Base-by-base conservation (phyloP, 2,797 vertebrate genomes). In the Hippocampus kuda region DNA sequence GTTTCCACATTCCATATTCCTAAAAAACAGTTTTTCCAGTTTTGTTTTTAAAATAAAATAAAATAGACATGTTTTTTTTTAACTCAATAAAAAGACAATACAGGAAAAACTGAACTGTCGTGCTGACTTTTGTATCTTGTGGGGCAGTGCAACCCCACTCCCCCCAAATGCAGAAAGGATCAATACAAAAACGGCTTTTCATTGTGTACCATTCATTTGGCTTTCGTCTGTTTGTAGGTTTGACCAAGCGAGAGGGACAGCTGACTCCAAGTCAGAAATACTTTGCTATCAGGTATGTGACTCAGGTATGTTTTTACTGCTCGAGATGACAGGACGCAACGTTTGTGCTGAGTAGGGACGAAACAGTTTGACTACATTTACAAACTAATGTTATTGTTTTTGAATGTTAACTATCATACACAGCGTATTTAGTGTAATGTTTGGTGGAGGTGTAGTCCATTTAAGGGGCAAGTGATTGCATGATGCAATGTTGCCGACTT, bases 211-310 rank as follows among this genome's bases (percentile, higher is more conserved):
- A 5, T 34, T 5, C 24, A 5, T 22, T 18, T n/a, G n/a, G 15
- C 16, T 65, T 84, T n/a, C 72, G 2, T 79, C 44, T 81, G 51
- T 84, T 72, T 76, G 7, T 74, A 99, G 97, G 97, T 77, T 88
- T 99, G 91, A 89, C 92, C 74, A 91, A 94, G 75, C 94, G 92
- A 75, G 95, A 94, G 42, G 92, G 93, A 64, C 93, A 96, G 56
- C 90, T 99, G 82, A 95, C 90, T 27, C 91, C 94, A 12, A 91
- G 87, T 65, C 97, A 99, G 88, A 93, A 91, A 85, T 94, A 92
- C 81, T 90, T 98, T 73, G 97, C 97, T 80, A 94, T 99, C 83
- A 98, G 95, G 97, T 99, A 94, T 90, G 94, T 89, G 87, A 81
- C 84, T 83, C 79, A 91, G 86, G 81, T 90, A 89, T 91, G 90